These are phyloP conservation scores for Platycheirus rosarum DNA, from an alignment of 2,888 invertebrate genomes.

Conservation along the genomic window DNA sequence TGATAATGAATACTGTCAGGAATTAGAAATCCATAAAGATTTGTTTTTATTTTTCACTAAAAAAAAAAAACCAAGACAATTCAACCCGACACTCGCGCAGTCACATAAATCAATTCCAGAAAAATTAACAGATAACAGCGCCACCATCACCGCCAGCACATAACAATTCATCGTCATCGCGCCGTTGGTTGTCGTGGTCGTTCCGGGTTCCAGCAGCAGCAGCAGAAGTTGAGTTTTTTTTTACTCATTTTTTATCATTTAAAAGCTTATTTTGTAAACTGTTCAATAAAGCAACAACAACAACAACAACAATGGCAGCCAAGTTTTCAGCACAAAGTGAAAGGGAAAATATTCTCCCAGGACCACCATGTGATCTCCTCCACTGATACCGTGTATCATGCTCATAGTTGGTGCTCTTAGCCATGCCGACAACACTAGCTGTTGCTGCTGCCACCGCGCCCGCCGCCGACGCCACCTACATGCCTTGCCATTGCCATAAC, in stretches of 20 bases:
- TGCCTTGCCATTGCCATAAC: no score
- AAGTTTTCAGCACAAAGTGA: conserved; percentile 68
- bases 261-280: conserved; percentile 57
- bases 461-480: conserved; percentile 61
- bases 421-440: conserved; percentile 71
- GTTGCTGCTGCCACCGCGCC: conserved; percentile 28
- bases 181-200: conserved; percentile 46
- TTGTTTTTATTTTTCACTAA: conserved; percentile 39
- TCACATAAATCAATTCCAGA: conserved; percentile 67
- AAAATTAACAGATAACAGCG: conserved; percentile 73
- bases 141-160: conserved; percentile 53
- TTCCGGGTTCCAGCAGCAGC: conserved; percentile 63
- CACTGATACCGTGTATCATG: conserved; percentile 71
- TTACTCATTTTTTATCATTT: conserved; percentile 46
- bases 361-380: conserved; percentile 72
- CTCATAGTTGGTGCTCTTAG: conserved; percentile 70
- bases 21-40: conserved; percentile 65
- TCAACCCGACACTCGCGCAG: conserved; percentile 28
- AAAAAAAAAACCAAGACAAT: conserved; percentile 41
- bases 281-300: conserved; percentile 22
- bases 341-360: conserved; percentile 74
- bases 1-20: conserved; percentile 50
- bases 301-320: conserved; percentile 29
- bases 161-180: conserved; percentile 69
- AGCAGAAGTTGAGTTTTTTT: conserved; percentile 21